phyloP scores from a whole-genome alignment of 2,888 invertebrate genomes.

The Cynaeus angustus region DNA sequence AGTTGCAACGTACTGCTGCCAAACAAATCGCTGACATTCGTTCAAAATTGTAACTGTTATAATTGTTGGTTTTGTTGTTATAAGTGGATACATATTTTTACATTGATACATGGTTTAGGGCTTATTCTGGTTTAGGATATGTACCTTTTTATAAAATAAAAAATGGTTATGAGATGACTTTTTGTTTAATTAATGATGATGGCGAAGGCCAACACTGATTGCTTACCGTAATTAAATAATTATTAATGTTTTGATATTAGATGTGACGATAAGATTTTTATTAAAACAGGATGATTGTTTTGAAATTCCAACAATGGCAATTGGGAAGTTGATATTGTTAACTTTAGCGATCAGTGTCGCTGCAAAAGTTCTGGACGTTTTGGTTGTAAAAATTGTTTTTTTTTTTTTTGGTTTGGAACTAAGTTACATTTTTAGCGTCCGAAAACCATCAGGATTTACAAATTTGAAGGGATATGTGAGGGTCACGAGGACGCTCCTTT shows the following conservation, averaged over 20 bases:
- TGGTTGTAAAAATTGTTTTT: constrained; percentile 16
- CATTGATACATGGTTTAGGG: constrained; percentile 24
- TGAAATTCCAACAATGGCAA: not conserved
- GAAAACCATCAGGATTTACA: constrained; percentile 57
- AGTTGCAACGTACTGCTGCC: constrained; percentile 84
- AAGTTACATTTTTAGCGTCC: constrained; percentile 51
- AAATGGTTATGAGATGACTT: constrained; percentile 50
- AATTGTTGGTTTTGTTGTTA: constrained; percentile 13
- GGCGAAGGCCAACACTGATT: constrained; percentile 47
- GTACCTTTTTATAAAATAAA: constrained; percentile 32
- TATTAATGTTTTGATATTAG: constrained; percentile 9
- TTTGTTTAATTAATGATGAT: constrained; percentile 49
- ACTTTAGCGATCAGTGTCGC: not conserved
- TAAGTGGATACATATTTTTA: not conserved
- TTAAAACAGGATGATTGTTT: constrained; percentile 1
- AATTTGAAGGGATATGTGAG: constrained; percentile 56
- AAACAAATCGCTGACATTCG: constrained; percentile 83
- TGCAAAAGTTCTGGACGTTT: constrained; percentile 8
- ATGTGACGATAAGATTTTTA: constrained; percentile 14
- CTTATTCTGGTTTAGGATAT: constrained; percentile 31
- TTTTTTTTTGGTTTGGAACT: constrained; percentile 1
- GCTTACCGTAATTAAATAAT: constrained; percentile 7
- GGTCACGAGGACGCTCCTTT: constrained; percentile 52
- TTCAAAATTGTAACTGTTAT: constrained; percentile 79
- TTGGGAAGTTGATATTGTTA: not conserved